Base-by-base conservation (phyloP, 1,140 invertebrate species). In the Batillaria attramentaria region DNA sequence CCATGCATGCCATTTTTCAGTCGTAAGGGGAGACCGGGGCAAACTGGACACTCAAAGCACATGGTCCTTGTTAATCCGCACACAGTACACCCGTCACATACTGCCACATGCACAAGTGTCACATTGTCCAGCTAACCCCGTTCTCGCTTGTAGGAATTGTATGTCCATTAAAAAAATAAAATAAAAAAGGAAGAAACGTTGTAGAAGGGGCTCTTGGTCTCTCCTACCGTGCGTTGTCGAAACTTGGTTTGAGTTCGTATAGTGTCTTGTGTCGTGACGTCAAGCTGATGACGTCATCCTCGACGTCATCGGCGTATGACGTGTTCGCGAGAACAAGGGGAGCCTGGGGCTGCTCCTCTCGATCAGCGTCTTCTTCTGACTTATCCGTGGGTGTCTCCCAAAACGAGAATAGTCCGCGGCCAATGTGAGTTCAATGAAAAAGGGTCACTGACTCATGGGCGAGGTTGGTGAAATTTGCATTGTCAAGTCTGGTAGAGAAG, bases 1-100 rank as follows among this genome's bases (percentile, higher is more conserved):
- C 37, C 68, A 70, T 28, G n/a, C 68, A 18, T 70, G 68, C 68
- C 68, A 70, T 70, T 70, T 70, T 28, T 46, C 68, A 70, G 68
- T 70, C 68, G 68, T 46, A 70, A 42, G 35, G 50, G 24, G 46
- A 50, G 24, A 50, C 10, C 46, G 24, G 24, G 46, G 10, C 10
- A 50, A 50, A 50, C 10, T n/a, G n/a, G 62, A 65, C n/a, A 31
- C 62, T 65, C 31, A 42, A 20, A 46, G n/a, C 3, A 41, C 20
- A 69, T 24, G 18, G 20, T 18, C 13, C 10, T 41, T 41, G 10
- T 33, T 16, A 31, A 24, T 66, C 37, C 13, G 18, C 20, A 24
- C 37, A 35, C 18, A 41, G 43, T 31, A 16, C 35, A 24, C 8
- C 66, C 2, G 43, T 41, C 10, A 24, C 18, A 3, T 16, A 3